Conservation (phyloP, 2,888 invertebrate species). For the Tenthredo notha region DNA sequence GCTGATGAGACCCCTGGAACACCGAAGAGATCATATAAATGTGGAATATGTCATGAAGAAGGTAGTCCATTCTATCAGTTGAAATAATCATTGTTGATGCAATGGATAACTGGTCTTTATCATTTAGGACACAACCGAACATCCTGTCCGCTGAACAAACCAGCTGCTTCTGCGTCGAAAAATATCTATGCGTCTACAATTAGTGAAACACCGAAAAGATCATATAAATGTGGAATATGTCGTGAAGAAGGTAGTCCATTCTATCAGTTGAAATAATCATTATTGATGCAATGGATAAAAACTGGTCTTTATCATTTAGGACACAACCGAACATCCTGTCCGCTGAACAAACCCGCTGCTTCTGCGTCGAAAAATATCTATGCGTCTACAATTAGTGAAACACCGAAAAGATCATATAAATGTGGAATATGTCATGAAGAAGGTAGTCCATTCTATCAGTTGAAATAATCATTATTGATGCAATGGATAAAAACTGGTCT, state of each 20-base stretch:
- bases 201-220: background rate
- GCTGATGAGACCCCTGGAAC: too few relatives aligned
- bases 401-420: slow-evolving; percentile 7
- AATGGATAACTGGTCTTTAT: background rate
- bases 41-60: background rate
- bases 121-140: slow-evolving; percentile 9
- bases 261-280: slow-evolving; percentile 1
- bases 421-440: slow-evolving; percentile 28
- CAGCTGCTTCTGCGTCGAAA: too few relatives aligned
- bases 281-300: background rate
- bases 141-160: background rate
- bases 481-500: background rate
- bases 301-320: background rate
- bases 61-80: background rate
- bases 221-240: background rate
- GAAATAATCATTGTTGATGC: background rate
- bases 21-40: slow-evolving; percentile 15
- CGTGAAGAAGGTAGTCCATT: background rate
- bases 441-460: background rate
- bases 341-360: background rate
- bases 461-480: background rate
- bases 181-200: too few relatives aligned
- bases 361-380: background rate
- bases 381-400: background rate
- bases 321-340: background rate